Conservation (phyloP, 1,140 invertebrate genomes). For the Hermatobates lingyangjiaoensis region DNA sequence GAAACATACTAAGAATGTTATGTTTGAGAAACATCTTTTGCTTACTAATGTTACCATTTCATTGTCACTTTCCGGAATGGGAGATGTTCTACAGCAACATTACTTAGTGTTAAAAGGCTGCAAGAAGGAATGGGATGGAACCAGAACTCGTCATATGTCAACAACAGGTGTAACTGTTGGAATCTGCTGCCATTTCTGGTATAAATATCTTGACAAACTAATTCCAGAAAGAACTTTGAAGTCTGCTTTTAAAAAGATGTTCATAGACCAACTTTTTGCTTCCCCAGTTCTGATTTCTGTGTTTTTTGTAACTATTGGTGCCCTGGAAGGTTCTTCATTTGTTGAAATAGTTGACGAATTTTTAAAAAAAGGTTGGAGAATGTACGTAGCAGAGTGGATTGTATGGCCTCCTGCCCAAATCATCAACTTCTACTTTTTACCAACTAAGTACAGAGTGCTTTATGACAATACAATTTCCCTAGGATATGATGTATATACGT, state of each 20-base stretch:
- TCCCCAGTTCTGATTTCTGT: slow-evolving; percentile 64
- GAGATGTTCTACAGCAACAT: slow-evolving; percentile 67
- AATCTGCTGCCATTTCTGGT: slow-evolving; percentile 72
- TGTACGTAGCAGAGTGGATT: slow-evolving; percentile 66
- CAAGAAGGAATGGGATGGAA: slow-evolving; percentile 35
- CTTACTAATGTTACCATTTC: slow-evolving; percentile 75
- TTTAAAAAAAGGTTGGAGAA: slow-evolving; percentile 50
- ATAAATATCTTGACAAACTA: slow-evolving; percentile 44
- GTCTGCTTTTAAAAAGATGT: slow-evolving; percentile 62
- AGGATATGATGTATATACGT: slow-evolving; percentile 82
- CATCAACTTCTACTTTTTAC: slow-evolving; percentile 75
- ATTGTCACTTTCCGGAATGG: slow-evolving; percentile 46
- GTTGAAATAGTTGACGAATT: slow-evolving; percentile 48
- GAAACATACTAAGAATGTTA: slow-evolving; percentile 17
- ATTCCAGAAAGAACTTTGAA: slow-evolving; percentile 45
- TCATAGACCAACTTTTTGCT: slow-evolving; percentile 72
- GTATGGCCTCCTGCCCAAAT: slow-evolving; percentile 67
- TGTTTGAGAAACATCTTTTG: slow-evolving; percentile 56
- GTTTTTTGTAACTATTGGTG: slow-evolving; percentile 59
- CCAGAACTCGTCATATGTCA: slow-evolving; percentile 57
- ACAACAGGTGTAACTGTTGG: slow-evolving; percentile 59
- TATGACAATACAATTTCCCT: slow-evolving; percentile 82
- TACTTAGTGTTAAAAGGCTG: slow-evolving; percentile 49
- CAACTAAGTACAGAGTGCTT: slow-evolving; percentile 62
- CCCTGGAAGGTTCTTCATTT: slow-evolving; percentile 43